phyloP scores from a whole-genome alignment of 2,888 invertebrate species.

The Conchocele bisecta region DNA sequence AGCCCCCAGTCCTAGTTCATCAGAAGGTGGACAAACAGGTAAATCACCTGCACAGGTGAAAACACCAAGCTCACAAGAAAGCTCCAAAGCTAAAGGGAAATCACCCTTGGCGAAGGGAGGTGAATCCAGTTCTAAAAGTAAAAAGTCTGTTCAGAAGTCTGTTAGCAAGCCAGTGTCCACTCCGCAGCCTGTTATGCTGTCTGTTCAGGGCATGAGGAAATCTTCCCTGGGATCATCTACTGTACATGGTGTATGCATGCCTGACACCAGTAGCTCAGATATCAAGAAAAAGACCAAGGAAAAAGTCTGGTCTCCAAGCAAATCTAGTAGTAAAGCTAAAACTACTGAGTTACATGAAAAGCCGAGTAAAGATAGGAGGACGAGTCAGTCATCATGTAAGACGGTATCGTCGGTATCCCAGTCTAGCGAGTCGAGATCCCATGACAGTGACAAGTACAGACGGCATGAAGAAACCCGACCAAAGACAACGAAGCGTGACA shows the following conservation, averaged over 20 bases:
- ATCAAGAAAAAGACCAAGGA: neutral
- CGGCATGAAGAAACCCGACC: no score
- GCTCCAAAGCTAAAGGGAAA: neutral
- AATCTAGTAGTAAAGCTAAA: neutral
- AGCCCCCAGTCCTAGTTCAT: conserved; percentile 7
- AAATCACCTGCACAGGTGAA: neutral
- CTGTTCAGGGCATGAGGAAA: conserved; percentile 21
- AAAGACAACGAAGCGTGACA: conserved; percentile 49
- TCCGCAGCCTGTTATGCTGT: neutral
- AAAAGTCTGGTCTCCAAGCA: neutral
- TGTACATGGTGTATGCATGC: no score
- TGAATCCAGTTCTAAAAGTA: neutral
- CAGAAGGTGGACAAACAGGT: neutral
- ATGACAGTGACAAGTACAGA: no score
- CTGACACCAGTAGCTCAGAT: neutral
- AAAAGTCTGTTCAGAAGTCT: neutral
- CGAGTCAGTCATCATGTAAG: no score
- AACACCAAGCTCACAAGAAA: neutral
- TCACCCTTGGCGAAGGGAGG: neutral
- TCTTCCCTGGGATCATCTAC: conserved; percentile 2
- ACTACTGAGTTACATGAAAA: neutral
- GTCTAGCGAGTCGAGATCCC: no score
- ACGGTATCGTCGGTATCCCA: no score
- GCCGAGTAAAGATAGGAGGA: neutral
- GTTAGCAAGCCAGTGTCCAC: neutral